Evolutionary conservation across 2,888 invertebrate genomes (phyloP), one percentile per base, ranked within the genome.

Genomic region (Cremastinae sp.): DNA sequence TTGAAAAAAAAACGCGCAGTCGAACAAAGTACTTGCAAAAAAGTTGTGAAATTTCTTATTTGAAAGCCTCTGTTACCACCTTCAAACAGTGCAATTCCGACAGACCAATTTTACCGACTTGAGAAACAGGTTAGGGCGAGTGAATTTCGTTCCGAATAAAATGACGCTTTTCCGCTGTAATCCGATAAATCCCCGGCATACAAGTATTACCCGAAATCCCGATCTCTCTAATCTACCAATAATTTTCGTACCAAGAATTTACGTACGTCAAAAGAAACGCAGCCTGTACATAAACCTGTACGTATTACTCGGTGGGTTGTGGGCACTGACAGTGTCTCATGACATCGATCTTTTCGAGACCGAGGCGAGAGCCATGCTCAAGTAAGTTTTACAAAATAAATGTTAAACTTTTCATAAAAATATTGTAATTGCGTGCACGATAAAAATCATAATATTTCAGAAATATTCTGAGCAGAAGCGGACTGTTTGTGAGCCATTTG

Each of bases 91-190:
- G n/a, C n/a, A n/a, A n/a, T n/a, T n/a, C n/a, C 28, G 28, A 28
- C 28, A n/a, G n/a, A n/a, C n/a, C n/a, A 28, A 28, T 28, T 28
- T 28, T 2, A 28, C 28, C 4, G 16, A 61, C 20, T 0, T 8
- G 9, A 49, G 2, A n/a, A n/a, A 12, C 7, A 14, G 12, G 9
- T 12, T 54, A 49, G 8, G 34, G 36, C 14, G 28, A n/a, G n/a
- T 41, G 18, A 56, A 9, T 9, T 5, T 28, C 20, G 10, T 9
- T 5, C 3, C 18, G 38, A 12, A 4, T n/a, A 36, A 9, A n/a
- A 77, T 77, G 76, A 49, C 61, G 2, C 43, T 65, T 41, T 64
- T 69, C 28, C 64, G 45, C 18, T 77, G 73, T 64, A 77, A 73
- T 65, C 76, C 76, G 0, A 61, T 77, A 41, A 47, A 54, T 28